Evolutionary conservation across 2,888 invertebrate species (phyloP).

Genomic region (Conistra vaccinii): DNA sequence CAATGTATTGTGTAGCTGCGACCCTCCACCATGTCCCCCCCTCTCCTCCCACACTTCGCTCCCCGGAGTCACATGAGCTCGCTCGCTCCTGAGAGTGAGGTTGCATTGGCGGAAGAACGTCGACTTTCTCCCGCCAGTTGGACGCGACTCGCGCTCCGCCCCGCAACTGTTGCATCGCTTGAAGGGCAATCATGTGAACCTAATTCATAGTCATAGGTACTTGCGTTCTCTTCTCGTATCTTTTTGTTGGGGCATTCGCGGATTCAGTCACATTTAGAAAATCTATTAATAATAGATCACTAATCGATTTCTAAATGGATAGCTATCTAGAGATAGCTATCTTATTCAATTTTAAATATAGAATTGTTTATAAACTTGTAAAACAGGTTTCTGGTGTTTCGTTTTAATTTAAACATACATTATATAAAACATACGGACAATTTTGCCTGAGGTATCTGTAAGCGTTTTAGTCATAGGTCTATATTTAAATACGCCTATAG

Average conservation of each 20-base stretch:
- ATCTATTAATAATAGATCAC: background rate
- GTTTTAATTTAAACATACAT: background rate
- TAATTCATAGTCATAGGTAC: no score
- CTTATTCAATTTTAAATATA: background rate
- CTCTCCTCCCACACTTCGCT: conserved; percentile 20
- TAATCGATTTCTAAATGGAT: background rate
- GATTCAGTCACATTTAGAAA: background rate
- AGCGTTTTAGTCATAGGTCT: background rate
- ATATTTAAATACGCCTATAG: conserved; percentile 5
- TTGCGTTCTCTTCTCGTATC: conserved; percentile 19
- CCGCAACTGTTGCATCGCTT: conserved; percentile 43
- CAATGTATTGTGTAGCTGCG: conserved; percentile 77
- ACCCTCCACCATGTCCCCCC: conserved; percentile 45
- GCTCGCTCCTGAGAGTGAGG: conserved; percentile 72
- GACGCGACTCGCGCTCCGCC: conserved; percentile 36
- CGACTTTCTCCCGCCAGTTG: conserved; percentile 76
- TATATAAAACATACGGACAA: background rate
- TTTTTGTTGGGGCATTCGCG: conserved; percentile 7
- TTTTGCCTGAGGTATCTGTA: background rate
- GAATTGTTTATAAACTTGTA: background rate
- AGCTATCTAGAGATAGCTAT: background rate
- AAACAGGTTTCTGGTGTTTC: conserved; percentile 2
- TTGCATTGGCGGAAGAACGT: conserved; percentile 79
- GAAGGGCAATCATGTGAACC: conserved; percentile 44
- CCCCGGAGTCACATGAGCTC: conserved; percentile 77